Percentiles rank a stretch among this genome's conserved stretches.
Evolutionary conservation across 2,797 vertebrate genomes (phyloP).

Genomic region (Vipera ursinii): DNA sequence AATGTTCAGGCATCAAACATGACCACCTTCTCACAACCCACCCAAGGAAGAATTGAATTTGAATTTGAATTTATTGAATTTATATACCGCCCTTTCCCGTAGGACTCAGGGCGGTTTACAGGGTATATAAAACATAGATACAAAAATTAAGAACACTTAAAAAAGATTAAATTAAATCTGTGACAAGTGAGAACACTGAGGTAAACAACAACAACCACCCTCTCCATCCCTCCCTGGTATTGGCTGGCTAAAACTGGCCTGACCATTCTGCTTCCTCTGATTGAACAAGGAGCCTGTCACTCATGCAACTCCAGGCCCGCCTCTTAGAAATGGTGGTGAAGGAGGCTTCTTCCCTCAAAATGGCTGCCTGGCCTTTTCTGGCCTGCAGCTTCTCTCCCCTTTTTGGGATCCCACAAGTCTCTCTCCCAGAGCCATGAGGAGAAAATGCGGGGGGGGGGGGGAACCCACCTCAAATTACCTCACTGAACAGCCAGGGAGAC

Average conservation of each 20-base stretch:
- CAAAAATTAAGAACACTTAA: no score
- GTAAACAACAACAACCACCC: neutral
- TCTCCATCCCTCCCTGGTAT: neutral
- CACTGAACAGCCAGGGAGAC: no score
- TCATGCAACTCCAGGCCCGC: neutral
- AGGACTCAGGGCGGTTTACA: no score
- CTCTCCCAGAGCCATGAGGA: neutral
- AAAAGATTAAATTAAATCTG: no score
- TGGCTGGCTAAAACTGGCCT: neutral
- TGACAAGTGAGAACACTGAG: neutral
- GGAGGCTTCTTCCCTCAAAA: neutral
- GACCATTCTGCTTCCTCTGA: neutral
- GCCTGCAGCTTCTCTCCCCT: neutral
- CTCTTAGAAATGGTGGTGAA: neutral
- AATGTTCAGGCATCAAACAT: neutral
- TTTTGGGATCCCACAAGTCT: neutral
- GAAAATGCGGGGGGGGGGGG: neutral
- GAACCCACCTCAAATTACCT: no score
- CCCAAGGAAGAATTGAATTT: neutral
- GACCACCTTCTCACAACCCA: neutral
- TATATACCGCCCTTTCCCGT: no score
- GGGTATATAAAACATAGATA: no score
- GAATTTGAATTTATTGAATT: no score
- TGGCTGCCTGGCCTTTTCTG: neutral
- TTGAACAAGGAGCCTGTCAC: neutral